Percentiles rank a stretch among this genome's conserved stretches.
phyloP scores from a whole-genome alignment of 2,113 vertebrate species.

The Brachyistius frenatus region DNA sequence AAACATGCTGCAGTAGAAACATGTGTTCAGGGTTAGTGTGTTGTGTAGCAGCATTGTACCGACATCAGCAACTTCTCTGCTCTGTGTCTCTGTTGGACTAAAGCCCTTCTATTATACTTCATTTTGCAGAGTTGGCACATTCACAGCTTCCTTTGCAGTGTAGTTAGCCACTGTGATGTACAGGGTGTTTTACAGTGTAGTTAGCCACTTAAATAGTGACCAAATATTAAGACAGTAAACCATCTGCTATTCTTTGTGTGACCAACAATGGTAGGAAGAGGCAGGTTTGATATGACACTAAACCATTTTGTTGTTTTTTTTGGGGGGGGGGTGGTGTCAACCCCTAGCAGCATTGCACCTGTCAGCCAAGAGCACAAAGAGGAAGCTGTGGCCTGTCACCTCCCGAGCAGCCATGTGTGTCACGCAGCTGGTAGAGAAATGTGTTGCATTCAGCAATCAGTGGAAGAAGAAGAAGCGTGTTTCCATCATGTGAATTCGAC shows the following conservation, averaged over 20 bases:
- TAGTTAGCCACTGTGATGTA: not conserved
- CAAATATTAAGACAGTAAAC: too few species aligned
- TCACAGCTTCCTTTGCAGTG: slow-evolving; percentile 45
- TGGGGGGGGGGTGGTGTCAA: not conserved
- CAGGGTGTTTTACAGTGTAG: too few species aligned
- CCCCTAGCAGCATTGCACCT: not conserved
- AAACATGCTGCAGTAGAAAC: slow-evolving; percentile 68
- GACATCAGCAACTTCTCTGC: slow-evolving; percentile 63
- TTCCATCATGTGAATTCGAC: not conserved
- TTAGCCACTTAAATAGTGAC: too few species aligned
- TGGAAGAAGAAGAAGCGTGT: not conserved
- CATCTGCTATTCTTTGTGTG: not conserved
- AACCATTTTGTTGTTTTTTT: not conserved
- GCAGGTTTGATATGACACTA: not conserved
- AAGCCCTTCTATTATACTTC: slow-evolving; percentile 69
- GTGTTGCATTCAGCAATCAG: not conserved
- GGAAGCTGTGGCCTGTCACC: not conserved
- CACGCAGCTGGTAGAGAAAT: not conserved
- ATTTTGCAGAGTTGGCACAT: slow-evolving; percentile 55
- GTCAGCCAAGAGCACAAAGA: not conserved
- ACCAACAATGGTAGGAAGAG: not conserved
- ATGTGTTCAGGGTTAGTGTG: slow-evolving; percentile 57
- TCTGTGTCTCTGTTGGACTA: slow-evolving; percentile 30
- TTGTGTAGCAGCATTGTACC: slow-evolving; percentile 51
- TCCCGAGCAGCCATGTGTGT: not conserved